Conservation (phyloP, 1,140 invertebrate species). For the Lucilia cuprina region DNA sequence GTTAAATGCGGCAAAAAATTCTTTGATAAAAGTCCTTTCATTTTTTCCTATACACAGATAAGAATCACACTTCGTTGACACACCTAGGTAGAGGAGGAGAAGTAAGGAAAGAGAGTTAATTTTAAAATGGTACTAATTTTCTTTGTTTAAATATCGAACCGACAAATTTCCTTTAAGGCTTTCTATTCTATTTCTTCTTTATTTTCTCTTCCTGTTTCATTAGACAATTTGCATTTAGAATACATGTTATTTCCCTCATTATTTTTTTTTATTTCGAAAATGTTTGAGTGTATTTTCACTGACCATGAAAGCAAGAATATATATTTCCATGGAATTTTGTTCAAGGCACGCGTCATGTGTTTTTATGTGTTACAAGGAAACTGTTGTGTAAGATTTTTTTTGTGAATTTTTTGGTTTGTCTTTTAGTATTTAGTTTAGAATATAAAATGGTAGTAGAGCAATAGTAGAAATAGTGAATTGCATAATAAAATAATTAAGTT, state of each 20-base stretch:
- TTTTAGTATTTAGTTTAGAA: not conserved
- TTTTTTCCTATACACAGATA: not conserved
- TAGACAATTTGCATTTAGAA: not conserved
- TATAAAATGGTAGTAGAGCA: not conserved
- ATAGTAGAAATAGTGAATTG: too few relatives aligned
- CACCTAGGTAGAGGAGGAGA: not conserved
- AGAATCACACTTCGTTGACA: not conserved
- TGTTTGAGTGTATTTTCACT: not conserved
- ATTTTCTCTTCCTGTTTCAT: not conserved
- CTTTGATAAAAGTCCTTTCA: not conserved
- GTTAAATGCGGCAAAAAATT: not conserved
- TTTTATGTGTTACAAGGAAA: not conserved
- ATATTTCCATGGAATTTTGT: not conserved
- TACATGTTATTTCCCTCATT: too few relatives aligned
- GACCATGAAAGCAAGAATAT: not conserved
- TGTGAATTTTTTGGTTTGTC: not conserved
- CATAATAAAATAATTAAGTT: too few relatives aligned
- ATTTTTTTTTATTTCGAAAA: too few relatives aligned
- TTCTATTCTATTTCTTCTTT: not conserved
- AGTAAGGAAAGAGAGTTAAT: not conserved
- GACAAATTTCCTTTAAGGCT: not conserved
- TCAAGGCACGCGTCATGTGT: slow-evolving; percentile 6
- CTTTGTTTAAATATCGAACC: not conserved
- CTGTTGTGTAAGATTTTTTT: not conserved
- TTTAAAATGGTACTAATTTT: not conserved